These are phyloP conservation scores for Tragelaphus imberbis DNA, from an alignment of 2,113 vertebrate genomes.

Conservation along the genomic window DNA sequence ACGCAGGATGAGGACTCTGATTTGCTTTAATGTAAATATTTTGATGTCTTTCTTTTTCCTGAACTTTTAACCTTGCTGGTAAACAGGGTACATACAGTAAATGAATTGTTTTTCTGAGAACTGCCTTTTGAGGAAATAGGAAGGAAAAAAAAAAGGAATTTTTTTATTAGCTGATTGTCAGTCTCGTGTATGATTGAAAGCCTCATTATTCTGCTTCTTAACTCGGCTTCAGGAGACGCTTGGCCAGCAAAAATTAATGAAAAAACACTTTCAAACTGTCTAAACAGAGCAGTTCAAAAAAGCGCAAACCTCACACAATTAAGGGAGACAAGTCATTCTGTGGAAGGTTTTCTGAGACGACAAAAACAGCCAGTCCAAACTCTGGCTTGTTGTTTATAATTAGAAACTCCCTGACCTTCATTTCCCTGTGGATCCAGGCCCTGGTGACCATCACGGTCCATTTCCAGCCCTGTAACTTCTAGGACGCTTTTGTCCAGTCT, in stretches of 20 bases:
- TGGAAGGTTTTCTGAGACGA: not conserved
- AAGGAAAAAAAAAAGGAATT: not conserved
- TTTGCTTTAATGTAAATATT: slow-evolving; percentile 63
- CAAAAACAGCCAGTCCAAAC: not conserved
- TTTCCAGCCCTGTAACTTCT: not conserved
- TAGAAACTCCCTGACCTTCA: not conserved
- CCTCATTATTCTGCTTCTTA: not conserved
- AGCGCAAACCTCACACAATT: not conserved
- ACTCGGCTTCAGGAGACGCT: not conserved
- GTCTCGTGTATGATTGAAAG: not conserved
- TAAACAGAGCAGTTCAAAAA: not conserved
- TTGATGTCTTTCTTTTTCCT: slow-evolving; percentile 59
- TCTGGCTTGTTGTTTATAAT: not conserved
- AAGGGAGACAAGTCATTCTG: not conserved
- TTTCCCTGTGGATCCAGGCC: not conserved
- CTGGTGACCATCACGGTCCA: fast-evolving
- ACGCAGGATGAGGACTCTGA: not conserved
- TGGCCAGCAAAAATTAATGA: not conserved
- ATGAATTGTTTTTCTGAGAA: slow-evolving; percentile 71
- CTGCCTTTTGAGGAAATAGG: slow-evolving; percentile 64
- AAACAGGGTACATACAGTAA: slow-evolving; percentile 58
- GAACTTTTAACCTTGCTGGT: slow-evolving; percentile 63
- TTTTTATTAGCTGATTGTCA: slow-evolving; percentile 55
- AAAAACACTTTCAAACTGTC: not conserved
- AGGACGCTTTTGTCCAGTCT: not conserved